Evolutionary conservation across 2,888 invertebrate genomes (phyloP).

Genomic region (Melanostoma mellinum): DNA sequence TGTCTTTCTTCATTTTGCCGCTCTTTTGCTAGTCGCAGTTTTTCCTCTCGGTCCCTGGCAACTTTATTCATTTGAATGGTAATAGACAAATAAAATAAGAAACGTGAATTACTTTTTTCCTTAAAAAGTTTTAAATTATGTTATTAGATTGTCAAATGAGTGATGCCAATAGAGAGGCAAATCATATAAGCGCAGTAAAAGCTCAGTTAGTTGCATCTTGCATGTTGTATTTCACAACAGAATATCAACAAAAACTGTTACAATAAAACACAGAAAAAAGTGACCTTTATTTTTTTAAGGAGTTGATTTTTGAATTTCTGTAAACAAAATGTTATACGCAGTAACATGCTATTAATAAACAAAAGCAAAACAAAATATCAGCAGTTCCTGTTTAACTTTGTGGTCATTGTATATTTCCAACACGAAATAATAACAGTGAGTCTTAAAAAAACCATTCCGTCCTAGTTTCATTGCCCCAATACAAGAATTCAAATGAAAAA

Average conservation of each 20-base stretch:
- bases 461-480: no score
- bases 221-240: conserved; percentile 1
- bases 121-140: neutral
- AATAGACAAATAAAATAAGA: conserved; percentile 29
- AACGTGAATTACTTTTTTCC: conserved; percentile 1
- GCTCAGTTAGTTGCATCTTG: conserved; percentile 15
- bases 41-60: conserved; percentile 85
- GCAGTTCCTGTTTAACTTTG: no score
- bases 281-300: no score
- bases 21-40: conserved; percentile 90
- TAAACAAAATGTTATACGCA: no score
- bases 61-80: conserved; percentile 70
- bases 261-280: no score
- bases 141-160: conserved; percentile 19
- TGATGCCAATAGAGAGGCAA: conserved; percentile 1
- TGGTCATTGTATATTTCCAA: no score
- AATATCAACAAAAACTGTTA: neutral
- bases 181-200: conserved; percentile 38
- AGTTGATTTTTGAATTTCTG: no score
- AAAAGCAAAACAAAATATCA: no score
- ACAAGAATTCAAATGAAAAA: no score
- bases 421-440: no score
- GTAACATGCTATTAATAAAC: no score
- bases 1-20: conserved; percentile 94
- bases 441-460: no score